A percentile compares a stretch with the other conserved stretches of the same genome.
phyloP scores from a whole-genome alignment of 2,797 vertebrate species.

The Ptychadena robeensis region DNA sequence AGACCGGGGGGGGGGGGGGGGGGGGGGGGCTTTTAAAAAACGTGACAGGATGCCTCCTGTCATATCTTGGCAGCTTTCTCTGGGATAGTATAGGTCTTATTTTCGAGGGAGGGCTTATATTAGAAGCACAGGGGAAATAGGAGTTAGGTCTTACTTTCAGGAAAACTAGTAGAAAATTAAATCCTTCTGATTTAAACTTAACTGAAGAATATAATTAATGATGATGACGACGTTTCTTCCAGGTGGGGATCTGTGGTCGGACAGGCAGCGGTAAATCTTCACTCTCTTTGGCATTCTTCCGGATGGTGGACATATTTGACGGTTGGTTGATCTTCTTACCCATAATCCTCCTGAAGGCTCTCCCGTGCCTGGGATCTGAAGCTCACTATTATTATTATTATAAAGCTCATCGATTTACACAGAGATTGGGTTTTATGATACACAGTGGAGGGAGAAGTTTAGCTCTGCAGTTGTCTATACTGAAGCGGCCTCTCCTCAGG shows the following conservation, averaged over 20 bases:
- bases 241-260: conserved; percentile 98
- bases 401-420: neutral
- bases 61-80: no score
- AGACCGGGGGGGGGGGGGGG: no score
- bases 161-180: no score
- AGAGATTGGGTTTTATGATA: neutral
- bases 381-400: neutral
- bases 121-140: no score
- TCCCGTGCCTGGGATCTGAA: neutral
- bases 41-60: no score
- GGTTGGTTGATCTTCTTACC: conserved; percentile 76
- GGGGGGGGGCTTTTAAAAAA: no score
- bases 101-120: no score
- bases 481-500: neutral
- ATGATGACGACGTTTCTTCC: conserved; percentile 10
- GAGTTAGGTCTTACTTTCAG: no score
- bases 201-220: no score
- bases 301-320: conserved; percentile 98
- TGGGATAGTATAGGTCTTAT: no score
- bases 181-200: no score
- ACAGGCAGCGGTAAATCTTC: conserved; percentile 97
- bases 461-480: neutral
- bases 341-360: neutral
- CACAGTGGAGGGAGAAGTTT: neutral
- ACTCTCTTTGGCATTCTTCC: conserved; percentile 95